These are phyloP conservation scores for Drosophila demipolita DNA, from an alignment of 2,888 invertebrate genomes.

Conservation along the genomic window DNA sequence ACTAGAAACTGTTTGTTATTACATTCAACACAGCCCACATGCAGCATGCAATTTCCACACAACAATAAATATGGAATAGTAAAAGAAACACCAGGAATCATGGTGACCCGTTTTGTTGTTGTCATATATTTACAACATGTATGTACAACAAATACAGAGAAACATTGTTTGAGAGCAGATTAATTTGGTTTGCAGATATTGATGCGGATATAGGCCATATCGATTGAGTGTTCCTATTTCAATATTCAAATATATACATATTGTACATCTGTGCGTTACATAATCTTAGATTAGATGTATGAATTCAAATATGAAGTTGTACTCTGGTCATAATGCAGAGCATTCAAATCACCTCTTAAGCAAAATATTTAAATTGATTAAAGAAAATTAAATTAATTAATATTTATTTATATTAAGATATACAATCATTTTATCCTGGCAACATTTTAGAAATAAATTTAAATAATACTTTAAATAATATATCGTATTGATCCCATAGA, in stretches of 20 bases:
- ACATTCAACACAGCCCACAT: constrained; percentile 33
- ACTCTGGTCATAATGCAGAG: not conserved
- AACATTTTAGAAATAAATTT: not conserved
- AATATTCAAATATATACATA: not conserved
- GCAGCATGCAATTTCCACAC: constrained; percentile 29
- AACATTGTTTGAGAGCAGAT: constrained; percentile 7
- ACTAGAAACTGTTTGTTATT: constrained; percentile 23
- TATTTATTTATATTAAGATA: not conserved
- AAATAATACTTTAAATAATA: not conserved
- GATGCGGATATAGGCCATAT: not conserved
- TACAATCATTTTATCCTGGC: not conserved
- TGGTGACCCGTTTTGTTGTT: constrained; percentile 2
- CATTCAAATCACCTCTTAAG: not conserved
- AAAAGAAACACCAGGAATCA: not conserved
- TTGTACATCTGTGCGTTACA: constrained; percentile 1
- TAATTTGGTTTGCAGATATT: constrained; percentile 7
- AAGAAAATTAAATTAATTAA: not conserved
- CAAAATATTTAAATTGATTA: not conserved
- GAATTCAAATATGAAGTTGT: not conserved
- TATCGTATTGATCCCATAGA: not conserved
- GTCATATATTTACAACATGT: constrained; percentile 5
- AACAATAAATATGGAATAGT: constrained; percentile 21
- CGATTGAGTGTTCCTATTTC: not conserved
- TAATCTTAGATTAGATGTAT: not conserved
- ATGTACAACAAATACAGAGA: constrained; percentile 2